Base-by-base conservation (phyloP, 1,140 invertebrate species). In the Halictus rubicundus region DNA sequence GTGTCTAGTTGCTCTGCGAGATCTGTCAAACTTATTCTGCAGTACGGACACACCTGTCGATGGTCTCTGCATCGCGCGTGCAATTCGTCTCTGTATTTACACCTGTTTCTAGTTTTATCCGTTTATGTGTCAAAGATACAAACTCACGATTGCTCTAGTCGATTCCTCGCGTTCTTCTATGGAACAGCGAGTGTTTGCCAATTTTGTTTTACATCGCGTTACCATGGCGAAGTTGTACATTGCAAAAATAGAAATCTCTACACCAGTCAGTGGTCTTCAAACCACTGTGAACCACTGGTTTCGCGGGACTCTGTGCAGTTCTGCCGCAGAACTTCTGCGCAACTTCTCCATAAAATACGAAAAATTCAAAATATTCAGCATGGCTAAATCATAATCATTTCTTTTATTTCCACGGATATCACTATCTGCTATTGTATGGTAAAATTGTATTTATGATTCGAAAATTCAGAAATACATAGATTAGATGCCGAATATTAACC, bases 21-120 rank as follows among this genome's bases (percentile, higher is more conserved):
- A 93, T 82, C 90, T 87, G 42, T 93, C 92, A 52, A 89, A 88
- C 83, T 88, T 90, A 54, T 81, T 90, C 19, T 88, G 87, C 3
- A 88, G 77, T 79, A 86, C 86, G 2, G 69, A 52, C 21, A 74
- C 9, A 12, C 70, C 78, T 12, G 81, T 82, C 3, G 69, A 68
- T 7, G 85, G 79, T 37, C 87, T 78, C 19, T 88, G 85, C n/a
- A 76, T 75, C n/a, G 42, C n/a, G 42, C 61, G 5, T 4, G 75
- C 0, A 61, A 60, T 4, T 70, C 21, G 21, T 57, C n/a, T 57
- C 5, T 57, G n/a, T n/a, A n/a, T n/a, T n/a, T n/a, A n/a, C 19
- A 21, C 7, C n/a, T 5, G 6, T 57, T n/a, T n/a, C 8, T 6
- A 57, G 6, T 57, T 57, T n/a, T 57, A 57, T n/a, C 54, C 6